Evolutionary conservation across 2,888 invertebrate species (phyloP).

Genomic region (Germaria angustata): DNA sequence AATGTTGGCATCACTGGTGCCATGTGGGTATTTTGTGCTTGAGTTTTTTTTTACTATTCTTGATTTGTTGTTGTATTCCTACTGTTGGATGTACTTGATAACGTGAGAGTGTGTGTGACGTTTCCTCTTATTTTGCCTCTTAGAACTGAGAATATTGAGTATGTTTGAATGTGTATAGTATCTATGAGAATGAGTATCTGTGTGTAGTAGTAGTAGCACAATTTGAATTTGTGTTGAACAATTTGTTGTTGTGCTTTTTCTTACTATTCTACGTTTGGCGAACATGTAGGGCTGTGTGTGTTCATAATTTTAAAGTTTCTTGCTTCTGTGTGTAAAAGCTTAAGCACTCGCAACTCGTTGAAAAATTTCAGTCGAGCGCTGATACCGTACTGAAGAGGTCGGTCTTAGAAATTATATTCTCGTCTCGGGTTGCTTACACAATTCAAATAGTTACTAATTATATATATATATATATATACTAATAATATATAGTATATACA

Average conservation of each 20-base stretch:
- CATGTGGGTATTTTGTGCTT: background rate
- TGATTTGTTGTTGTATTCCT: constrained; percentile 8
- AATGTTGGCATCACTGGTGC: constrained; percentile 30
- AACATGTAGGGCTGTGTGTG: constrained; percentile 10
- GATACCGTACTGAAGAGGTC: constrained; percentile 80
- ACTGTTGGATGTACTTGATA: background rate
- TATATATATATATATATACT: constrained; percentile 46
- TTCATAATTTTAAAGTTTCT: constrained; percentile 48
- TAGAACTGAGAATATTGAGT: background rate
- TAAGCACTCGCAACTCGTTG: constrained; percentile 76
- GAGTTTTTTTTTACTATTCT: background rate
- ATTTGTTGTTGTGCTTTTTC: constrained; percentile 14
- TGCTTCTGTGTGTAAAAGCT: constrained; percentile 73
- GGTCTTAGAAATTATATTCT: constrained; percentile 71
- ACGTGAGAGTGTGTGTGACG: background rate
- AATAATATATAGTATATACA: constrained; percentile 32
- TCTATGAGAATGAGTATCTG: constrained; percentile 30
- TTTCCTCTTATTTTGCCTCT: constrained; percentile 21
- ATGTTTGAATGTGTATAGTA: background rate
- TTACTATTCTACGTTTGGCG: constrained; percentile 1
- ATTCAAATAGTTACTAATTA: constrained; percentile 56
- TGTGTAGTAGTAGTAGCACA: constrained; percentile 37
- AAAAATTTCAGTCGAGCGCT: constrained; percentile 80
- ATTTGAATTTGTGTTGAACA: constrained; percentile 37
- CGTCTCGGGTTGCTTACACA: constrained; percentile 66